Evolutionary conservation across 2,888 invertebrate species (phyloP).

Genomic region (Biston stratarius): DNA sequence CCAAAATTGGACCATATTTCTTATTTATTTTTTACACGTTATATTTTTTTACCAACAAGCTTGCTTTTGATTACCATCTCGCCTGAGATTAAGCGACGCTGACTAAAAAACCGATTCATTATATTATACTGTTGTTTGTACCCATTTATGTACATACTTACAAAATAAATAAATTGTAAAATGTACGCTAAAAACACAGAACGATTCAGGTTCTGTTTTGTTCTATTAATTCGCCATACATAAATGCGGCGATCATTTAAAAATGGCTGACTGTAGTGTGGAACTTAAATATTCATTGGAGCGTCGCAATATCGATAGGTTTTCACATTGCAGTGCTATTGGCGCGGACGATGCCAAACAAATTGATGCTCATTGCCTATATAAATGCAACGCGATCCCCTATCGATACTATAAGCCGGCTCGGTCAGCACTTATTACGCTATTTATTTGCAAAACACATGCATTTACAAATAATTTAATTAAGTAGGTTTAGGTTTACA

Average conservation of each 20-base stretch:
- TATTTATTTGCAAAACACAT: slow-evolving; percentile 14
- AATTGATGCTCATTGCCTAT: slow-evolving; percentile 37
- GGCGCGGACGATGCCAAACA: slow-evolving; percentile 34
- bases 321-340: slow-evolving; percentile 32
- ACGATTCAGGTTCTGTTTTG: slow-evolving; percentile 21
- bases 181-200: not conserved
- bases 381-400: slow-evolving; percentile 33
- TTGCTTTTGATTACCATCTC: too few relatives aligned
- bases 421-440: slow-evolving; percentile 13
- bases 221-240: slow-evolving; percentile 25
- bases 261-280: slow-evolving; percentile 29
- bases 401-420: slow-evolving; percentile 25
- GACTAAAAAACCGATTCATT: too few relatives aligned
- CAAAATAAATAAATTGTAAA: slow-evolving; percentile 1
- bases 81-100: too few relatives aligned
- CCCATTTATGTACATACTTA: not conserved
- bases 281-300: slow-evolving; percentile 41
- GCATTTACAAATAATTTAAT: slow-evolving; percentile 1
- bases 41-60: too few relatives aligned
- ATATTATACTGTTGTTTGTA: too few relatives aligned
- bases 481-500: not conserved
- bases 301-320: slow-evolving; percentile 38
- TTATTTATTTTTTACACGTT: too few relatives aligned
- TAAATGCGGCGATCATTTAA: slow-evolving; percentile 36
- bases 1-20: too few relatives aligned